phyloP scores from a whole-genome alignment of 2,797 vertebrate species.

The Amblyopsis hoosieri region DNA sequence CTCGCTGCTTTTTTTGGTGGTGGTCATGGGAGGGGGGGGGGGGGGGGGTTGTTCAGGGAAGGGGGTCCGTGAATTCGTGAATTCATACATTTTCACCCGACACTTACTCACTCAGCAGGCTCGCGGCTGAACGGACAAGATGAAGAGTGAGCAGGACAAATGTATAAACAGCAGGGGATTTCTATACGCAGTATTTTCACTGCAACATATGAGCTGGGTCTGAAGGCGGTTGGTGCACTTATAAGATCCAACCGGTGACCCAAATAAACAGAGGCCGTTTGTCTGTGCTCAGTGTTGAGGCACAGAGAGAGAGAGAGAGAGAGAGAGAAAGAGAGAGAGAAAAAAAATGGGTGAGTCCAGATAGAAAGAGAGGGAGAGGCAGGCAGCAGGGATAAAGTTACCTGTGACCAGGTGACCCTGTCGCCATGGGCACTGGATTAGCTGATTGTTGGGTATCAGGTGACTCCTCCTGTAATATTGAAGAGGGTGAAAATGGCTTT shows the following conservation, averaged over 20 bases:
- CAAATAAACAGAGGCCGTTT: slow-evolving; percentile 78
- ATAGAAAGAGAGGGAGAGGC: slow-evolving; percentile 64
- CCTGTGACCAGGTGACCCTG: slow-evolving; percentile 85
- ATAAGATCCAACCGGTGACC: slow-evolving; percentile 65
- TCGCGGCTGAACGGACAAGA: slow-evolving; percentile 35
- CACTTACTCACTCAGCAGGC: slow-evolving; percentile 36
- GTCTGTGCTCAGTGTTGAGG: slow-evolving; percentile 73
- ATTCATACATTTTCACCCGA: slow-evolving; percentile 45
- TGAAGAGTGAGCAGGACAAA: slow-evolving; percentile 51
- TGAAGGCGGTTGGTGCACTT: slow-evolving; percentile 41
- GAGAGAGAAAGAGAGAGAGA: slow-evolving; percentile 56
- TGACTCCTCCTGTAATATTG: slow-evolving; percentile 85
- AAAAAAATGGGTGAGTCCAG: slow-evolving; percentile 48
- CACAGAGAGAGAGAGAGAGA: slow-evolving; percentile 46
- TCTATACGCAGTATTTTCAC: slow-evolving; percentile 42
- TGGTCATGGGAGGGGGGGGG: too few species aligned
- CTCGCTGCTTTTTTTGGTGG: neutral
- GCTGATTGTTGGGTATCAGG: slow-evolving; percentile 86
- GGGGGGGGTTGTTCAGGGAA: slow-evolving; percentile 33
- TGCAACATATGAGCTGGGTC: slow-evolving; percentile 45
- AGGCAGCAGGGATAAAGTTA: slow-evolving; percentile 74
- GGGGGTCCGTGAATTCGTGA: slow-evolving; percentile 40
- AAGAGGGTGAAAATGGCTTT: slow-evolving; percentile 85
- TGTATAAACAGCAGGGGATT: slow-evolving; percentile 46
- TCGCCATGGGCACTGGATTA: slow-evolving; percentile 86